phyloP scores from a whole-genome alignment of 1,140 invertebrate genomes.

The Conopomorpha cramerella region DNA sequence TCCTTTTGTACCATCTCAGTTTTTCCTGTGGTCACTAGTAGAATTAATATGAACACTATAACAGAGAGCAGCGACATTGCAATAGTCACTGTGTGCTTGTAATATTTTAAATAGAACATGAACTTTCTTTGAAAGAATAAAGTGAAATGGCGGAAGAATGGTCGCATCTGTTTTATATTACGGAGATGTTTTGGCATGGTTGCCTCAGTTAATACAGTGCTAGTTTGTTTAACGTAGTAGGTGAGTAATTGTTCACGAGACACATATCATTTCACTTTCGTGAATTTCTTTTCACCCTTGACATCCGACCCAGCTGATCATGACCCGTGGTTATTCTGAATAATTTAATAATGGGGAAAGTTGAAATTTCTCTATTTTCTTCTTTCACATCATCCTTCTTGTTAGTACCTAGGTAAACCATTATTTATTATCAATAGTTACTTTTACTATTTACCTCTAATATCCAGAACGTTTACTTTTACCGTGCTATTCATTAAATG shows the following conservation, averaged over 20 bases:
- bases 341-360: conserved; percentile 5
- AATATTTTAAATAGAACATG: conserved; percentile 22
- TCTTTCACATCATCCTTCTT: too few species aligned
- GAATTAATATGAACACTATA: conserved; percentile 24
- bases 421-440: too few species aligned
- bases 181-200: conserved; percentile 21
- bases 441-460: too few species aligned
- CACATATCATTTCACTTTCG: too few species aligned
- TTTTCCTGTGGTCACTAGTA: conserved; percentile 26
- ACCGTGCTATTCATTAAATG: too few species aligned
- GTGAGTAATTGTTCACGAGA: conserved; percentile 5
- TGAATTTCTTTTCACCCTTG: conserved; percentile 23
- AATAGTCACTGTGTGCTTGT: conserved; percentile 13
- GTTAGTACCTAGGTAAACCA: too few species aligned
- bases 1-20: conserved; percentile 17
- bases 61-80: conserved; percentile 42
- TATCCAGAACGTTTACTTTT: too few species aligned
- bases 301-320: conserved; percentile 50
- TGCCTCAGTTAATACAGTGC: conserved; percentile 29
- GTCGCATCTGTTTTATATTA: conserved; percentile 21
- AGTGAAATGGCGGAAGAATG: conserved; percentile 16
- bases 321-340: conserved; percentile 5
- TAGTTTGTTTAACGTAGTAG: conserved; percentile 9
- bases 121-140: conserved; percentile 14
- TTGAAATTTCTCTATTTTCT: background rate